A percentile compares a stretch with the other conserved stretches of the same genome.
Evolutionary conservation across 2,888 invertebrate species (phyloP).

Genomic region (Drosophila helvetica): DNA sequence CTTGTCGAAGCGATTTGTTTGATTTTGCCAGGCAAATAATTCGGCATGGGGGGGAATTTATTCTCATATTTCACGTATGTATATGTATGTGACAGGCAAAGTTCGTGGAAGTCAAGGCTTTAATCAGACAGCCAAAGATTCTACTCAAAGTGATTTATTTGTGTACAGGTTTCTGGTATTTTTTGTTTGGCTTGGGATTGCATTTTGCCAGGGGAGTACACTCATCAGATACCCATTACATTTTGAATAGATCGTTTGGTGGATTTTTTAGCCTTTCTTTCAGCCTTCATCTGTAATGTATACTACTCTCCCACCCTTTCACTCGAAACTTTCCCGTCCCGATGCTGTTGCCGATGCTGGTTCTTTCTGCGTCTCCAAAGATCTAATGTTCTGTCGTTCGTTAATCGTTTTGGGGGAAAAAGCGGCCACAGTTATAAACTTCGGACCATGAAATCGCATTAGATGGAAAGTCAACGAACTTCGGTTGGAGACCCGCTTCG

Average conservation of each 20-base stretch:
- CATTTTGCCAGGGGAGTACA: neutral
- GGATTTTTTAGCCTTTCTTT: too few species aligned
- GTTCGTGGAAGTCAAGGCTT: conserved; percentile 15
- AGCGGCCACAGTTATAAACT: conserved; percentile 42
- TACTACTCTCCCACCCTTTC: conserved; percentile 31
- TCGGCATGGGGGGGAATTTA: neutral
- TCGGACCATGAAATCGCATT: conserved; percentile 44
- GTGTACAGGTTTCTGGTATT: neutral
- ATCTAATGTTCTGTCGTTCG: neutral
- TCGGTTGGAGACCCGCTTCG: neutral
- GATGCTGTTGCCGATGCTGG: neutral
- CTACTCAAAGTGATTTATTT: neutral
- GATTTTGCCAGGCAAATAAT: conserved; percentile 1
- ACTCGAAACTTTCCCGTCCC: conserved; percentile 17
- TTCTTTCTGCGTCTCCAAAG: conserved; percentile 5
- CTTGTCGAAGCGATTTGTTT: conserved; percentile 15
- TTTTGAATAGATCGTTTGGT: too few species aligned
- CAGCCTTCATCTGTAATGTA: too few species aligned
- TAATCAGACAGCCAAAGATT: too few species aligned
- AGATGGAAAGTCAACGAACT: conserved; percentile 62
- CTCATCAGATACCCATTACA: neutral
- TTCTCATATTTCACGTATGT: neutral
- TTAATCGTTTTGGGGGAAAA: conserved; percentile 7
- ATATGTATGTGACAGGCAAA: neutral
- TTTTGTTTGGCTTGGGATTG: too few species aligned